Percentiles rank a stretch among this genome's conserved stretches.
These are phyloP conservation scores for Calameuta filiformis DNA, from an alignment of 2,888 invertebrate species.

Conservation along the genomic window DNA sequence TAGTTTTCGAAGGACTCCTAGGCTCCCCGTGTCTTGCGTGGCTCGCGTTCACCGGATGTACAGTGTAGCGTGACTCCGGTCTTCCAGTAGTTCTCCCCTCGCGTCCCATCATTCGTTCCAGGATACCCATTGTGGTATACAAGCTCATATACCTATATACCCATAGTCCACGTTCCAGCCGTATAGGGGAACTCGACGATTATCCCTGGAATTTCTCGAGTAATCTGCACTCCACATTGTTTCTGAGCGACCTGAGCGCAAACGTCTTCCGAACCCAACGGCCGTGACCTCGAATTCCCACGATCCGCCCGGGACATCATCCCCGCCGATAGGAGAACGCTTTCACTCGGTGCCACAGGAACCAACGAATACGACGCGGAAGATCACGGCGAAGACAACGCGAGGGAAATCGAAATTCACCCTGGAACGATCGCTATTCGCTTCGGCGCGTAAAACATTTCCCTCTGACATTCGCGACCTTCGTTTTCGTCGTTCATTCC, in stretches of 20 bases:
- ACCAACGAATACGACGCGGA: not conserved
- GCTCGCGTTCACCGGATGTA: conserved; percentile 48
- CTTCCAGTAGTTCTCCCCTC: conserved; percentile 11
- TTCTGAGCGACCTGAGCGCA: conserved; percentile 13
- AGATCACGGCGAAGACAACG: not conserved
- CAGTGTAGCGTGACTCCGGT: conserved; percentile 64
- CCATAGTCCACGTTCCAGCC: not conserved
- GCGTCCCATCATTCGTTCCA: not conserved
- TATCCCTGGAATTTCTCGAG: conserved; percentile 21
- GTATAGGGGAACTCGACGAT: not conserved
- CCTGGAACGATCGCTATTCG: not conserved
- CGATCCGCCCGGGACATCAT: conserved; percentile 23
- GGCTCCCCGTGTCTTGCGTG: not conserved
- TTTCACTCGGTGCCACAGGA: not conserved
- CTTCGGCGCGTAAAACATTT: not conserved
- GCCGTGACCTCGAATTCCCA: conserved; percentile 43
- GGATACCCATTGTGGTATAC: not conserved
- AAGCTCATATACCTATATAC: not conserved
- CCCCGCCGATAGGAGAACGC: not conserved
- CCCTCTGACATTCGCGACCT: not conserved
- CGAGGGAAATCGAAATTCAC: not conserved
- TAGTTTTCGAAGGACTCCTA: not conserved
- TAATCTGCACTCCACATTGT: conserved; percentile 17
- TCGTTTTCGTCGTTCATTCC: not conserved
- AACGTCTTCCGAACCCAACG: conserved; percentile 23